Evolutionary conservation across 2,797 vertebrate species (phyloP).

Genomic region (Babyrousa celebensis): DNA sequence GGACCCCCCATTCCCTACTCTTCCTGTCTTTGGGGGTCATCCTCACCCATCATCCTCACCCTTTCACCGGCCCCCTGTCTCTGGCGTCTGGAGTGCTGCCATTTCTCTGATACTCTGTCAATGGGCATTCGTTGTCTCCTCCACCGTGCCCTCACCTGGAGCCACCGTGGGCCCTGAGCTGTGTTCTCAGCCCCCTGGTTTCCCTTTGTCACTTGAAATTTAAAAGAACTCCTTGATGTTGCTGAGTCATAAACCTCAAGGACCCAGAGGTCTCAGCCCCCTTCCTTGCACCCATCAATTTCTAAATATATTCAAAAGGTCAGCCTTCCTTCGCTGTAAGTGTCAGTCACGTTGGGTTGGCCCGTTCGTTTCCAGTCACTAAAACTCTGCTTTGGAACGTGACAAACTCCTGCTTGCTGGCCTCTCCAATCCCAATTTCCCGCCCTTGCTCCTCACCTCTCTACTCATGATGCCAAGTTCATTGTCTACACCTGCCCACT

Average conservation of each 20-base stretch:
- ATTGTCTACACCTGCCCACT: not conserved
- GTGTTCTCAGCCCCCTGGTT: not conserved
- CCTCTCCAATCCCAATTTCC: conserved; percentile 51
- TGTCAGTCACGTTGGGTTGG: not conserved
- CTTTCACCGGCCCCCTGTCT: not conserved
- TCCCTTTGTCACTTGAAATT: conserved; percentile 34
- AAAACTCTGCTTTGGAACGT: not conserved
- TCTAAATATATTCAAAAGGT: not conserved
- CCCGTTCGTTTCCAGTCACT: conserved; percentile 29
- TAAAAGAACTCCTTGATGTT: conserved; percentile 52
- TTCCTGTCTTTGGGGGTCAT: not conserved
- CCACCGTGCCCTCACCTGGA: not conserved
- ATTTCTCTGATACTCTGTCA: not conserved
- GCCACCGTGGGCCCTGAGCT: not conserved
- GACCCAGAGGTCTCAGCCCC: not conserved
- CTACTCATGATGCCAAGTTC: conserved; percentile 9
- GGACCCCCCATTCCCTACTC: not conserved
- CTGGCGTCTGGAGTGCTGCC: not conserved
- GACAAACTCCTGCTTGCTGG: not conserved
- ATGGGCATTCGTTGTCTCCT: conserved; percentile 1
- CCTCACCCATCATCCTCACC: conserved; percentile 10
- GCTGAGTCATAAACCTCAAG: conserved; percentile 30
- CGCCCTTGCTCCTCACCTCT: not conserved
- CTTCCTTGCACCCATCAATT: not conserved
- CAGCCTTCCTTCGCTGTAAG: not conserved